Base-by-base conservation (phyloP, 2,113 vertebrate species). In the Micromys minutus region DNA sequence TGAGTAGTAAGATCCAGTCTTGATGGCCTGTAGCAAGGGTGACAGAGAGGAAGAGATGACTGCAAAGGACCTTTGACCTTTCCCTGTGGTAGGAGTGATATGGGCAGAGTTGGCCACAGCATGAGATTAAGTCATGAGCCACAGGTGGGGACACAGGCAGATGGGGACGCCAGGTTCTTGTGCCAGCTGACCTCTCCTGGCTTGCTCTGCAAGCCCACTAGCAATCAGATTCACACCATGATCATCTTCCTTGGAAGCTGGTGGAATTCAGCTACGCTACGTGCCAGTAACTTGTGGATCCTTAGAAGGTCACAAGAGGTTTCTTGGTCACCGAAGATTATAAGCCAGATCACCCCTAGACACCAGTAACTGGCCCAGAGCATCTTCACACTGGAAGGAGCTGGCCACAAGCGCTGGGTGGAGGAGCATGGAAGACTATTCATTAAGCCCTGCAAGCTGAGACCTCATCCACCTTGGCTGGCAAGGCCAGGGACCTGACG, bases 161-260 rank as follows among this genome's bases (percentile, higher is more conserved):
- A 55, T 31, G 7, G 45, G 45, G 80, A 59, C 39, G 21, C 52
- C 29, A 8, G 0, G 81, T 86, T 47, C 71, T 67, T 59, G 12
- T 19, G 59, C 89, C 55, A 13, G 90, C 61, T 87, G 94, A 91
- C 77, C 42, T 87, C 87, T 34, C 5, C 13, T 36, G 90, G 87
- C 71, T 85, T 34, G 34, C 55, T 42, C 11, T 10, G 2, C 47
- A 45, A 71, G 65, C 36, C 57, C 75, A 79, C 67, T 93, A 74
- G 81, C 67, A 59, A 95, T 50, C 24, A 74, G 34, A 77, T 19
- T 39, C 34, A 42, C 0, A 47, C 93, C 87, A 71, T 86, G 57
- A 71, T 1, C 19, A 19, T 80, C 81, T 61, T 81, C 50, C 42
- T 67, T 76, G 45, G 0, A 0, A 76, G 90, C 89, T 71, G 65